phyloP scores from a whole-genome alignment of 2,113 vertebrate species.

The Tonatia bakeri region DNA sequence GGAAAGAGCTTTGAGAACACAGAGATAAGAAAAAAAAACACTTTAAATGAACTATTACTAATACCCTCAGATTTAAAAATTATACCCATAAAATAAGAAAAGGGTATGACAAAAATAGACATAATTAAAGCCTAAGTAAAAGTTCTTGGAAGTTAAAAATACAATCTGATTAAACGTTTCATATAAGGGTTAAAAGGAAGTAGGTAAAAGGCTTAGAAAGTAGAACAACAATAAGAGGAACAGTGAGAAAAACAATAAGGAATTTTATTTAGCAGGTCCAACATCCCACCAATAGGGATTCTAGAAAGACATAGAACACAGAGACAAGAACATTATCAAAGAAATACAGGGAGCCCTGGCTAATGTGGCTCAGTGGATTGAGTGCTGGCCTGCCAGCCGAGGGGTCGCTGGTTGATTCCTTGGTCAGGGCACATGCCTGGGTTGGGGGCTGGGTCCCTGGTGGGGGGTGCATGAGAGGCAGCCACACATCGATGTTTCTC shows the following conservation, averaged over 20 bases:
- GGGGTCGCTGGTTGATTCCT: too few species aligned
- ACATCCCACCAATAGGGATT: not conserved
- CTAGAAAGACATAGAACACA: not conserved
- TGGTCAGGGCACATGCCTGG: too few species aligned
- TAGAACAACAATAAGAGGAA: not conserved
- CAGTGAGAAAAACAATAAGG: not conserved
- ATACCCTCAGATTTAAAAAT: not conserved
- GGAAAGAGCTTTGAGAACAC: not conserved
- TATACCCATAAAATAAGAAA: not conserved
- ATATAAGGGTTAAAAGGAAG: not conserved
- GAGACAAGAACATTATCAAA: not conserved
- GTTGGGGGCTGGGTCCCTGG: too few species aligned
- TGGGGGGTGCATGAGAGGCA: too few species aligned
- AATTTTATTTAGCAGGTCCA: not conserved
- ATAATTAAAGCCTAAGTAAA: not conserved
- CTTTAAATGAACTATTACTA: not conserved
- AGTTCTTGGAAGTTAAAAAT: not conserved
- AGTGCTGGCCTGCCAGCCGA: too few species aligned
- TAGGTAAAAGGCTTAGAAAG: not conserved
- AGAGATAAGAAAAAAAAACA: conserved; percentile 11
- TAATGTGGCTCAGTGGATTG: too few species aligned
- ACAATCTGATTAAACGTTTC: not conserved
- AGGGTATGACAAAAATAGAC: not conserved
- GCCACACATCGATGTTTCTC: too few species aligned
- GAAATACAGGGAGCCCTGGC: not conserved